phyloP scores from a whole-genome alignment of 2,113 vertebrate genomes.

The Morone chrysops region DNA sequence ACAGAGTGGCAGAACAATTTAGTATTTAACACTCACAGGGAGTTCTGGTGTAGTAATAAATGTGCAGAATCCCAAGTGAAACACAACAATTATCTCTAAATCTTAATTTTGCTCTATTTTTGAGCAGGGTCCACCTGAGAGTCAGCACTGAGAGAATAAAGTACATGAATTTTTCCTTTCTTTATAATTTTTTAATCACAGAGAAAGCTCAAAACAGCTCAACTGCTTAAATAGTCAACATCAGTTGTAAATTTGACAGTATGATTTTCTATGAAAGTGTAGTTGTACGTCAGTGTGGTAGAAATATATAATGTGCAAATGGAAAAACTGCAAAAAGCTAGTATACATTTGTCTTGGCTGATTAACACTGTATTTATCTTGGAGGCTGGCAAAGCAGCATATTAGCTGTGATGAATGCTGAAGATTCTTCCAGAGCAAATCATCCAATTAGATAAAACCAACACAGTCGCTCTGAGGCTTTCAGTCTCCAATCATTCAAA shows the following conservation, averaged over 20 bases:
- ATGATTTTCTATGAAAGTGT: background rate
- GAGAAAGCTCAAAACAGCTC: background rate
- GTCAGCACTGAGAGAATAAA: background rate
- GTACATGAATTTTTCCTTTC: background rate
- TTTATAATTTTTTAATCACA: background rate
- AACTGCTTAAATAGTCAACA: background rate
- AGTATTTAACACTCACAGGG: background rate
- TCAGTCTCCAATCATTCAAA: constrained; percentile 20
- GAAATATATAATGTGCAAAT: background rate
- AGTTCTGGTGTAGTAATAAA: background rate
- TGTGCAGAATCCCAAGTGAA: constrained; percentile 29
- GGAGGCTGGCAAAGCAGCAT: constrained; percentile 15
- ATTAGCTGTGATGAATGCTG: constrained; percentile 44
- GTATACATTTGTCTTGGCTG: background rate
- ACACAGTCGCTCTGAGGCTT: constrained; percentile 19
- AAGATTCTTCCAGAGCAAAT: constrained; percentile 40
- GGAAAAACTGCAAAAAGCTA: background rate
- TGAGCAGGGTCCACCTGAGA: background rate
- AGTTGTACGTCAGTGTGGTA: background rate
- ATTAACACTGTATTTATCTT: background rate
- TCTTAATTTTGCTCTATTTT: constrained; percentile 8
- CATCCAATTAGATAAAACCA: constrained; percentile 44
- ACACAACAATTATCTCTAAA: constrained; percentile 28
- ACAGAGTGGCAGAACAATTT: background rate
- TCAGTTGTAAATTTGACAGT: background rate